Evolutionary conservation across 1,140 invertebrate species (phyloP), one percentile per base, ranked within the genome.

Genomic region (Drosophila busckii): DNA sequence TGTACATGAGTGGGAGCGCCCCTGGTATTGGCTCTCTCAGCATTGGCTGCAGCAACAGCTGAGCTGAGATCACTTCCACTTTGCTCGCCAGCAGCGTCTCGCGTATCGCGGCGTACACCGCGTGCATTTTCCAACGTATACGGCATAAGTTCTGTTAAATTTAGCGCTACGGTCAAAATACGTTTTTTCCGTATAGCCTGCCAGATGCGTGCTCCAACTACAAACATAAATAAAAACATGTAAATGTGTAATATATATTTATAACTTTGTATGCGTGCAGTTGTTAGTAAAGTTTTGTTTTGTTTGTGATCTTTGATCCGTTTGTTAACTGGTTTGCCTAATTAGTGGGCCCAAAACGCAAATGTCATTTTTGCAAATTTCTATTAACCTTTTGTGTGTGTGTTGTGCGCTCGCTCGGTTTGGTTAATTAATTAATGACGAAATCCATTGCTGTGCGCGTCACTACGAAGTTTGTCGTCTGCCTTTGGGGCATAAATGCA

Each of bases 351-450:
- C 20, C 37, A 44, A 48, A 42, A 59, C 37, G 41, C n/a, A 60
- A 75, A 64, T 75, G 48, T 75, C 60, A 61, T 64, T 34, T n/a
- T 48, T 63, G 73, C 75, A 55, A 61, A 75, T 58, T 49, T 50
- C 45, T 22, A 38, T 75, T 82, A 82, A 83, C 75, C 75, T 75
- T 45, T 78, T n/a, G n/a, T n/a, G n/a, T n/a, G n/a, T n/a, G n/a
- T n/a, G n/a, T n/a, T n/a, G n/a, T n/a, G n/a, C n/a, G n/a, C n/a
- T n/a, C n/a, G n/a, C n/a, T n/a, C n/a, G n/a, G 75, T 56, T 58
- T 54, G 59, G 50, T 66, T 75, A 58, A 70, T 83, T 82, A 82
- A 82, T 82, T 82, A 82, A 82, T 75, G 75, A 75, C 75, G 65
- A 70, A 82, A 78, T 68, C 59, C 45, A 40, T 55, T 56, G 53